phyloP scores from a whole-genome alignment of 2,888 invertebrate species.

The Pammene aurita region DNA sequence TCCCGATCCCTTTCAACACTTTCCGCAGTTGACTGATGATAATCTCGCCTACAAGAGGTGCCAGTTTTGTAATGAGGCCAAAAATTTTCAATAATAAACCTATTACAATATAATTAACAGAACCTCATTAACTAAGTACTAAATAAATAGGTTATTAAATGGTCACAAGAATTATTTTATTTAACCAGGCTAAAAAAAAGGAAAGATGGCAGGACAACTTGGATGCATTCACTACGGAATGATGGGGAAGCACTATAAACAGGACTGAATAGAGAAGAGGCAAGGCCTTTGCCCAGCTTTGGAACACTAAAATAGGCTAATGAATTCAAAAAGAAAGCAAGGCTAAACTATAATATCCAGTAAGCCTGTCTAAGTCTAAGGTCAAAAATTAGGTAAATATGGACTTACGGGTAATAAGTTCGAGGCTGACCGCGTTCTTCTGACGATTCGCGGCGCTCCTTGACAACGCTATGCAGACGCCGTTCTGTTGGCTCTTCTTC shows the following conservation, averaged over 20 bases:
- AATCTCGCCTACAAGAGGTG: slow-evolving; percentile 57
- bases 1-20: slow-evolving; percentile 69
- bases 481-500: slow-evolving; percentile 54
- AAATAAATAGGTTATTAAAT: neutral
- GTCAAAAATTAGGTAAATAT: neutral
- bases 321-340: no score
- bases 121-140: neutral
- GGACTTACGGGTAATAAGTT: slow-evolving; percentile 77
- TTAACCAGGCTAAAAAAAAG: no score
- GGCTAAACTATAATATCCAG: no score
- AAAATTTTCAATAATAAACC: neutral
- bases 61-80: neutral
- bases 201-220: no score
- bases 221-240: no score
- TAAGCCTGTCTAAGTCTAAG: neutral
- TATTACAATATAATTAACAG: neutral
- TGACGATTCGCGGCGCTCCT: slow-evolving; percentile 67
- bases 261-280: no score
- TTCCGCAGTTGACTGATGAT: slow-evolving; percentile 61
- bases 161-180: no score
- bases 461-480: slow-evolving; percentile 74
- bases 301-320: no score
- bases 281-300: no score
- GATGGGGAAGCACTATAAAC: no score
- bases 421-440: slow-evolving; percentile 67